Conservation (phyloP, 2,888 invertebrate species). For the Alviniconcha strummeri region DNA sequence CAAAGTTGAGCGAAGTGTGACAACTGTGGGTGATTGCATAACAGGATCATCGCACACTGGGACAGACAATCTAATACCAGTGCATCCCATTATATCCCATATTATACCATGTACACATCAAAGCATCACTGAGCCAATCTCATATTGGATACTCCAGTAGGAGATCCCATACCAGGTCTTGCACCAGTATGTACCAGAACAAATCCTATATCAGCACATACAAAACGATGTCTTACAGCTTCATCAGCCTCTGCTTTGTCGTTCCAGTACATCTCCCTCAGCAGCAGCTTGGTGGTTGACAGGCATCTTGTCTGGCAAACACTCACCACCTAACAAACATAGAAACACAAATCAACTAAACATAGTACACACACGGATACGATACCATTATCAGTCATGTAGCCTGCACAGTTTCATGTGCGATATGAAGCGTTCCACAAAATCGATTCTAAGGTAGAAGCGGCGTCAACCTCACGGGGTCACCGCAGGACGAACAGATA, state of each 20-base stretch:
- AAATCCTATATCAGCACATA: too few species aligned
- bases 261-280: conserved; percentile 68
- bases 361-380: background rate
- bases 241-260: conserved; percentile 60
- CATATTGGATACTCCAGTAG: too few species aligned
- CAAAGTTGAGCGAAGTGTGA: background rate
- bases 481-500: background rate
- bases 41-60: too few species aligned
- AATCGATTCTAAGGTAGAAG: too few species aligned
- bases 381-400: background rate
- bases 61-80: background rate
- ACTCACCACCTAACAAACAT: background rate
- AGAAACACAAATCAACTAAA: background rate
- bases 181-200: too few species aligned
- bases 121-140: too few species aligned
- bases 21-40: background rate
- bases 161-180: too few species aligned
- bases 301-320: background rate
- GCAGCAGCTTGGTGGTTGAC: background rate
- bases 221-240: conserved; percentile 46
- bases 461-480: too few species aligned
- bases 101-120: too few species aligned
- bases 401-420: background rate
- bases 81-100: too few species aligned
- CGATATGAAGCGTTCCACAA: background rate